These are phyloP conservation scores for Sapayoa aenigma DNA, from an alignment of 2,113 vertebrate genomes.

Conservation along the genomic window DNA sequence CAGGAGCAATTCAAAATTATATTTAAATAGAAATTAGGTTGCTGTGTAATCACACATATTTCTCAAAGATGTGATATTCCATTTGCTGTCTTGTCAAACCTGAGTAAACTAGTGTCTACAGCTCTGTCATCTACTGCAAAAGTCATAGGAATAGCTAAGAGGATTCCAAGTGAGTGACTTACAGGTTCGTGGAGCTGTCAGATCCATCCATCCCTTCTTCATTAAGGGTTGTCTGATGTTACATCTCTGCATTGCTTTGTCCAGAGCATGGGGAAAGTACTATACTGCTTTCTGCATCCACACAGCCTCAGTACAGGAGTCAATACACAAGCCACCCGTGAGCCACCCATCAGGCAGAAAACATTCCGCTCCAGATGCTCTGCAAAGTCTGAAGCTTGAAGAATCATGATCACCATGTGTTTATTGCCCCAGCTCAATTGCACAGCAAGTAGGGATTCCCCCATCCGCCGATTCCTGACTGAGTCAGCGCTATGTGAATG, in stretches of 20 bases:
- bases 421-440: background rate
- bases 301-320: accelerated
- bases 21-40: background rate
- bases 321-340: accelerated
- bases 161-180: background rate
- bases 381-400: background rate
- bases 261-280: background rate
- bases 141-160: background rate
- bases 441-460: background rate
- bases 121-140: background rate
- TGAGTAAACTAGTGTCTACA: background rate
- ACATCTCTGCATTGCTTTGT: background rate
- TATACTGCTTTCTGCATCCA: background rate
- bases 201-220: background rate
- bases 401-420: accelerated
- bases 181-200: background rate
- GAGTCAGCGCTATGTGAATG: background rate
- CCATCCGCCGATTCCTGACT: background rate
- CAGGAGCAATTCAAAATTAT: background rate
- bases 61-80: background rate
- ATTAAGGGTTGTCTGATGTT: background rate
- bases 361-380: background rate
- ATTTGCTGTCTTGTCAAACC: background rate
- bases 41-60: background rate
- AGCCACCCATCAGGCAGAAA: background rate